Base-by-base conservation (phyloP, 1,140 invertebrate species). In the Ceratina australensis region DNA sequence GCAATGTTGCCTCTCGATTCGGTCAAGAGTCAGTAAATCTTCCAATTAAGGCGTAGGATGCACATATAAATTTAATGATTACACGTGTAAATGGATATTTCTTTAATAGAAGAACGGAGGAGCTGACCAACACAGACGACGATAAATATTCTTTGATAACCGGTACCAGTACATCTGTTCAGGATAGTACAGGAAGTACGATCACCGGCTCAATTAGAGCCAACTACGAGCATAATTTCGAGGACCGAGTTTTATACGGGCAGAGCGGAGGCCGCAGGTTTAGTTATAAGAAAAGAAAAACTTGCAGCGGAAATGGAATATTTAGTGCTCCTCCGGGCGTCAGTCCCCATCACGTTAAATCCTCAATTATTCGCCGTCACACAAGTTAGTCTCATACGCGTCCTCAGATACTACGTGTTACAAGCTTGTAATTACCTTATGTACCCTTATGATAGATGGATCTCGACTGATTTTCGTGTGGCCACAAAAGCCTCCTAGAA, bases 401-500 rank as follows among this genome's bases (percentile, higher is more conserved):
- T 18, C 0, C 12, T 60, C 33, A 0, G 33, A 42, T 7, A 42
- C 1, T 2, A 13, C 20, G n/a, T 24, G 26, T 3, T 10, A 20
- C 7, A 42, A 20, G 15, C 20, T 33, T 33, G n/a, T n/a, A 15
- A 20, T 4, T 5, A n/a, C n/a, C n/a, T n/a, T n/a, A 56, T n/a
- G 3, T 16, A 47, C 18, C n/a, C 28, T 26, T 68, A 49, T 12
- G 8, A 50, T n/a, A 91, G 87, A 87, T 71, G 87, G 83, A 63
- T 87, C 90, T n/a, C 85, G 88, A 81, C 64, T 91, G 5, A 85
- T 91, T 47, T 91, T 92, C 15, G 80, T 91, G 42, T 91, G 90
- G 90, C 90, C 91, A 0, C 89, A 90, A 61, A 89, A 90, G 63
- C 68, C 81, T 42, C 83, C 82, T 8, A 72, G 80, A 69, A 61